Conservation (phyloP, 2,797 vertebrate species). For the Philypnodon macrostomus region DNA sequence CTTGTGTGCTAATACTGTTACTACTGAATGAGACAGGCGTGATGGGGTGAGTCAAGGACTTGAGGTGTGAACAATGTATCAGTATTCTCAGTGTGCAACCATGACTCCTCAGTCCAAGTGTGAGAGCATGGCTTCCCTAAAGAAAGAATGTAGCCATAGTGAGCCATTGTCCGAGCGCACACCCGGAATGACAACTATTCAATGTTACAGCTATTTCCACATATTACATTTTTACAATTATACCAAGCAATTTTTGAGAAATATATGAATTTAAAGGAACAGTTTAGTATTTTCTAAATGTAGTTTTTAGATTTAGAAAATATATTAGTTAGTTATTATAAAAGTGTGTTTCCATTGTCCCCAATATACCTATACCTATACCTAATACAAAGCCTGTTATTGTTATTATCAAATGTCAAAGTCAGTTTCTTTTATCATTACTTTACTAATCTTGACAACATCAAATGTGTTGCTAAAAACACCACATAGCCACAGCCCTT, state of each 20-base stretch:
- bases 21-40: slow-evolving; percentile 10
- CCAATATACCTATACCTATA: too few relatives aligned
- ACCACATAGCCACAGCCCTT: background rate
- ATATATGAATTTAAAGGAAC: background rate
- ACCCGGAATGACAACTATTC: slow-evolving; percentile 36
- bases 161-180: slow-evolving; percentile 38
- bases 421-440: too few relatives aligned
- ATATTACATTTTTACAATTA: too few relatives aligned
- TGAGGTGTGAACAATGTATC: slow-evolving; percentile 37
- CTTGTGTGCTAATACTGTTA: slow-evolving; percentile 9
- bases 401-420: background rate
- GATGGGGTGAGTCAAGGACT: slow-evolving; percentile 15
- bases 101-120: slow-evolving; percentile 26
- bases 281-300: background rate
- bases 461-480: background rate
- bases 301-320: background rate
- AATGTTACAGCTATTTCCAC: background rate
- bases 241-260: too few relatives aligned
- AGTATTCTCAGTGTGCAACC: slow-evolving; percentile 32
- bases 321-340: background rate
- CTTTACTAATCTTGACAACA: too few relatives aligned
- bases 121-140: slow-evolving; percentile 24
- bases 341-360: background rate
- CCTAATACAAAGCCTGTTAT: background rate
- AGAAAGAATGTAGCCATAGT: slow-evolving; percentile 50